Base-by-base conservation (phyloP, 2,797 vertebrate genomes). In the Halcyon badia region DNA sequence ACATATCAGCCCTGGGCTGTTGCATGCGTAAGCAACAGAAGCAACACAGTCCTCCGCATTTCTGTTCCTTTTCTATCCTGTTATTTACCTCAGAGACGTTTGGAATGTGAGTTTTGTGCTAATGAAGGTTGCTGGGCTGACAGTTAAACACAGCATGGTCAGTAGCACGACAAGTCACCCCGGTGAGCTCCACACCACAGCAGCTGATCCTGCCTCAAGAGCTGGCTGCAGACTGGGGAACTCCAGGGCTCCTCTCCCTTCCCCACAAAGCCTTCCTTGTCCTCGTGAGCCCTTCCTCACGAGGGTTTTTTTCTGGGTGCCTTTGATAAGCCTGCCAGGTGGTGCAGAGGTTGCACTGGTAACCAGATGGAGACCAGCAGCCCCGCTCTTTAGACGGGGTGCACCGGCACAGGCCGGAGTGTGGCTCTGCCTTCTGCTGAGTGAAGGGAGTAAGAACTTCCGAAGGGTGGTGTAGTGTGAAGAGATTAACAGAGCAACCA, bases 111-210 rank as follows among this genome's bases (percentile, higher is more conserved):
- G 39, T 16, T 28, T 10, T 42, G 75, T 7, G 30, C 89, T 68
- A 11, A 1, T 6, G 17, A 57, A 58, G 49, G 30, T 6, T 9
- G 64, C 33, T 26, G 83, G 42, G 57, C 33, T 26, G 62, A 11
- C 22, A 54, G 75, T 0, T 17, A 58, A 80, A 2, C 17, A 1
- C 0, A 30, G 30, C 1, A 3, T 2, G 51, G 56, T 11, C 61
- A 25, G 14, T 0, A 5, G 39, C 28, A 19, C 3, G 22, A 48
- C 2, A 16, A 11, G 33, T 22, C 49, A 26, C 41, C 60, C 76
- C 0, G 1, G 22, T 7, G 26, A 69, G 52, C 52, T 35, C 68
- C 35, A 13, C 1, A 5, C 51, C 19, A 4, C 24, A 10, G 62
- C 71, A 42, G 57, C 15, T 0, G 10, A 19, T 41, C 35, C 54